Conservation (phyloP, 1,140 invertebrate genomes). For the Solenopsis fugax region DNA sequence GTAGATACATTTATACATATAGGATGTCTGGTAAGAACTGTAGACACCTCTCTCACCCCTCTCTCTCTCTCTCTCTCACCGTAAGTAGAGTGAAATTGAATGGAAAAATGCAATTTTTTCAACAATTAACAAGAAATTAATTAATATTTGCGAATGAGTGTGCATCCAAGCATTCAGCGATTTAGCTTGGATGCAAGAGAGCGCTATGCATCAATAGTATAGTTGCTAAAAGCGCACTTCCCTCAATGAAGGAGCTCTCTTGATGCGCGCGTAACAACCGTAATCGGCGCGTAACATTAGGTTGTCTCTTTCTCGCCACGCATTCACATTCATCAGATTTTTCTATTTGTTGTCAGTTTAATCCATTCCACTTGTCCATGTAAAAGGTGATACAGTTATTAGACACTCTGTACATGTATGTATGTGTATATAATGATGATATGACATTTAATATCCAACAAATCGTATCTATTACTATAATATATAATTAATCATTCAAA, state of each 20-base stretch:
- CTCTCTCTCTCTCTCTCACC: not conserved
- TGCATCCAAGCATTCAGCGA: not conserved
- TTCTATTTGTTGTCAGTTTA: not conserved
- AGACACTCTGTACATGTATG: not conserved
- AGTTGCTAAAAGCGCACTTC: not conserved
- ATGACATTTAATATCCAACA: not conserved
- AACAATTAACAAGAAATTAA: not conserved
- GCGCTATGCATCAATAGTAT: not conserved
- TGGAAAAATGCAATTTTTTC: not conserved
- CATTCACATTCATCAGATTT: not conserved
- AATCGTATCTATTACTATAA: not conserved
- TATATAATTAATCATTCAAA: conserved; percentile 24
- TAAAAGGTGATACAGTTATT: not conserved
- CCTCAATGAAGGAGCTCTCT: not conserved
- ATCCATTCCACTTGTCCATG: not conserved
- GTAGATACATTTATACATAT: not conserved
- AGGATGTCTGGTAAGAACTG: not conserved
- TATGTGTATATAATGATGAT: not conserved
- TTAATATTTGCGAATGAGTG: not conserved
- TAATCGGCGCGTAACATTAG: not conserved
- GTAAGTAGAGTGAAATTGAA: not conserved
- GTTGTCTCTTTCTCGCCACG: not conserved
- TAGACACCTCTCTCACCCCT: too few species aligned
- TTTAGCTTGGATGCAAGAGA: not conserved
- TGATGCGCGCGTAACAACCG: not conserved